phyloP scores from a whole-genome alignment of 2,797 vertebrate genomes.

The Falco columbarius region DNA sequence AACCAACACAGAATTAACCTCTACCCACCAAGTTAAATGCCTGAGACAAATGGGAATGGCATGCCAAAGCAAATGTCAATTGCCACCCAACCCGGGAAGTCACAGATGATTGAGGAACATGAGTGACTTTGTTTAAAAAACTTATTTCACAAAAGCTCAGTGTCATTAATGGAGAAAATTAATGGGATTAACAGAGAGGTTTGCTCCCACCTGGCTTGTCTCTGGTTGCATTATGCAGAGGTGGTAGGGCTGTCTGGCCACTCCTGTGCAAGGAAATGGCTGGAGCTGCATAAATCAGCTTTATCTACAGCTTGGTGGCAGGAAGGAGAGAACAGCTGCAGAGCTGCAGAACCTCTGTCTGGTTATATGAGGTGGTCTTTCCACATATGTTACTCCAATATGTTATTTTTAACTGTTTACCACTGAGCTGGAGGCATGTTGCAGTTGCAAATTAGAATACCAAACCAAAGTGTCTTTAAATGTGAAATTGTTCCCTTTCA shows the following conservation, averaged over 20 bases:
- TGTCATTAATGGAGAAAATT: not conserved
- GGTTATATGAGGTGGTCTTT: not conserved
- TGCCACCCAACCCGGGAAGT: not conserved
- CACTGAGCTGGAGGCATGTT: not conserved
- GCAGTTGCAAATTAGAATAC: not conserved
- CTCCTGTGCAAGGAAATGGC: not conserved
- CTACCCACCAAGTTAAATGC: not conserved
- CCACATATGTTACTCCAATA: not conserved
- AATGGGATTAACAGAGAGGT: not conserved
- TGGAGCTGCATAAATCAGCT: not conserved
- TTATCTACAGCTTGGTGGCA: not conserved
- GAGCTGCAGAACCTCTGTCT: not conserved
- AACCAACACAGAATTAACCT: not conserved
- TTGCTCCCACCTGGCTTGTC: not conserved
- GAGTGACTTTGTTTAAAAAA: not conserved
- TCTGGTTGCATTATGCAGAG: not conserved
- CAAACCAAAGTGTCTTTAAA: not conserved
- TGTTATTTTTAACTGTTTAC: not conserved
- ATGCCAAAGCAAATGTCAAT: not conserved
- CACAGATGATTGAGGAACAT: not conserved
- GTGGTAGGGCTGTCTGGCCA: not conserved
- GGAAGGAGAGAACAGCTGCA: not conserved
- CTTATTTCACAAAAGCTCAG: not conserved
- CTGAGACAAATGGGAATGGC: not conserved
- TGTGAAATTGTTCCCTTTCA: not conserved